Conservation (phyloP, 2,888 invertebrate genomes). For the Agriopis marginaria region DNA sequence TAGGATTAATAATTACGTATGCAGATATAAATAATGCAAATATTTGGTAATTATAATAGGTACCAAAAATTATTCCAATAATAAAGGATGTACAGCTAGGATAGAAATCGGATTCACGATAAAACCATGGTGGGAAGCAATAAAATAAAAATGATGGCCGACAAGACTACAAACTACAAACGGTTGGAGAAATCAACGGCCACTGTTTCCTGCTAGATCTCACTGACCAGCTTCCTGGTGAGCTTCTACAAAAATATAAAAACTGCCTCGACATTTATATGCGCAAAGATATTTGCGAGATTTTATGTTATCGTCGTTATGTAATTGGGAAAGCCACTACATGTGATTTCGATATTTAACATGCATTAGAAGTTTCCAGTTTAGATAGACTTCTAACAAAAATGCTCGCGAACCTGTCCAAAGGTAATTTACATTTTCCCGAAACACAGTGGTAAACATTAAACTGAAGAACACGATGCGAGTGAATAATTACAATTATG, state of each 20-base stretch:
- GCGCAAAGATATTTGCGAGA: no score
- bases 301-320: neutral
- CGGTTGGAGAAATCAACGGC: slow-evolving; percentile 57
- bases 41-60: slow-evolving; percentile 16
- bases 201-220: slow-evolving; percentile 53
- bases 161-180: slow-evolving; percentile 35
- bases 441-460: slow-evolving; percentile 54
- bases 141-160: slow-evolving; percentile 57
- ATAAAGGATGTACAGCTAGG: slow-evolving; percentile 38
- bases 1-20: neutral
- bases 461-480: slow-evolving; percentile 50
- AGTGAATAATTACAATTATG: slow-evolving; percentile 73
- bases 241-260: slow-evolving; percentile 39
- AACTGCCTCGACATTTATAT: slow-evolving; percentile 5
- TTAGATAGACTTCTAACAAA: slow-evolving; percentile 41
- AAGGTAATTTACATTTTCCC: slow-evolving; percentile 57
- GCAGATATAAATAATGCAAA: neutral
- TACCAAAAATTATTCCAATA: slow-evolving; percentile 5
- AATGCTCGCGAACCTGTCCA: slow-evolving; percentile 45
- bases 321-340: neutral
- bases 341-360: neutral
- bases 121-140: slow-evolving; percentile 56
- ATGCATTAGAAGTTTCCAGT: slow-evolving; percentile 14
- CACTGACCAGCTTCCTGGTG: slow-evolving; percentile 47
- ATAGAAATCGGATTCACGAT: slow-evolving; percentile 50